Evolutionary conservation across 2,888 invertebrate genomes (phyloP), one percentile per base, ranked within the genome.

Genomic region (Sphecodes monilicornis): DNA sequence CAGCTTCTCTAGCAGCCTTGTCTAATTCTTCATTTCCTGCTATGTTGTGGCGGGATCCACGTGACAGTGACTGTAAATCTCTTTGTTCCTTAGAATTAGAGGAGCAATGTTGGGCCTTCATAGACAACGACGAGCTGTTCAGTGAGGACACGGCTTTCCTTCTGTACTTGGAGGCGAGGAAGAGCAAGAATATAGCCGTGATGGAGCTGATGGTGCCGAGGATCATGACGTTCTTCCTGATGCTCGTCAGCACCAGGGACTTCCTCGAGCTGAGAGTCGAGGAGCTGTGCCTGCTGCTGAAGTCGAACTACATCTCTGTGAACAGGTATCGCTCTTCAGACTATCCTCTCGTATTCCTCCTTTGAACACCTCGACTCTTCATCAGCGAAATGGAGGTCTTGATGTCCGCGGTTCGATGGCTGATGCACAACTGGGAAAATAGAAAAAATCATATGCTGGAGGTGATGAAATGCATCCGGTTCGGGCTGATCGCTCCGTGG

Each of bases 321-420:
- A 97, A 97, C 91, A 96, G 97, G 95, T 97, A 96, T n/a, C 29
- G 41, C 36, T 26, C 26, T 8, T 3, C 39, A 8, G 0, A 16
- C 32, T 26, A n/a, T 13, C 22, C 4, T 5, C 16, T 0, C 26
- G 46, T 10, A 29, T 22, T 10, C 26, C 2, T 6, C 16, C 26
- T 4, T 4, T 70, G 13, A 50, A 0, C n/a, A 18, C 5, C 5
- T 5, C 39, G 26, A 43, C 32, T 79, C 76, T 78, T 22, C 85
- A 90, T 39, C 85, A 96, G 96, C 91, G 97, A 97, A 94, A 96
- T 97, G 95, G 97, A 98, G 94, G 96, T 98, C 0, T 96, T 97
- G 66, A 97, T 98, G 97, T 96, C 97, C 0, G 98, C 97, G 0
- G 97, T 98, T 0, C 96, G 98, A 32, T 98, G 98, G 98, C 93